A percentile compares a stretch with the other conserved stretches of the same genome.
Conservation (phyloP, 30 jellyfish, hydroid and myxozoan genomes). For the Cassiopea andromeda region DNA sequence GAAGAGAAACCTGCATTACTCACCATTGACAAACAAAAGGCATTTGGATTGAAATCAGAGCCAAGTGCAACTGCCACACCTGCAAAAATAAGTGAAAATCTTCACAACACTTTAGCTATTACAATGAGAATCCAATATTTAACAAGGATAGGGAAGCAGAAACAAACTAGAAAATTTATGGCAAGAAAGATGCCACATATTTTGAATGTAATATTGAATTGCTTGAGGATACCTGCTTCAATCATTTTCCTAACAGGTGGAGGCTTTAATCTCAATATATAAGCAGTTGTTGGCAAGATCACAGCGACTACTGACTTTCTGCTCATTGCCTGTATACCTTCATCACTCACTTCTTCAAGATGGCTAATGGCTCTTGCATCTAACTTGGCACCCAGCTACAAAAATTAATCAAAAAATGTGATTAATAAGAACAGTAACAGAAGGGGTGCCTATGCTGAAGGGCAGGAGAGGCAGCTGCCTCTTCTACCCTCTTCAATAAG, state of each 20-base stretch:
- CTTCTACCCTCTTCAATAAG: no score
- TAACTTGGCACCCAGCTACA: slow-evolving; percentile 88
- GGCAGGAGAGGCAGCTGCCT: no score
- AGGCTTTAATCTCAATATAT: slow-evolving; percentile 78
- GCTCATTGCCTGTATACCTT: slow-evolving; percentile 83
- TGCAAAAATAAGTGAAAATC: background rate
- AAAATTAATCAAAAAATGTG: background rate
- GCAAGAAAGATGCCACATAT: background rate
- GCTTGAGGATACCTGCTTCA: slow-evolving; percentile 70
- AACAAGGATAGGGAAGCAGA: background rate
- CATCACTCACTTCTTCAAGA: slow-evolving; percentile 93
- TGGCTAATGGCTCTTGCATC: slow-evolving; percentile 96
- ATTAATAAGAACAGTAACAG: background rate
- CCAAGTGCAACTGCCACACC: slow-evolving; percentile 99
- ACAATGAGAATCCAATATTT: background rate
- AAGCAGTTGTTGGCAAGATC: slow-evolving; percentile 94
- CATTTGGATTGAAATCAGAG: slow-evolving; percentile 96
- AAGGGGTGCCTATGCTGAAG: no score
- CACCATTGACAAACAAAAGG: slow-evolving; percentile 95
- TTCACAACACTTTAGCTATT: background rate
- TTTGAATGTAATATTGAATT: background rate
- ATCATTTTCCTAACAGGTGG: slow-evolving; percentile 96
- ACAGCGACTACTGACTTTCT: slow-evolving; percentile 80
- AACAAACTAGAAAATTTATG: no score
- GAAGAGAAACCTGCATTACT: background rate